Conservation (phyloP, 2,888 invertebrate genomes). For the Hemistola chrysoprasaria region DNA sequence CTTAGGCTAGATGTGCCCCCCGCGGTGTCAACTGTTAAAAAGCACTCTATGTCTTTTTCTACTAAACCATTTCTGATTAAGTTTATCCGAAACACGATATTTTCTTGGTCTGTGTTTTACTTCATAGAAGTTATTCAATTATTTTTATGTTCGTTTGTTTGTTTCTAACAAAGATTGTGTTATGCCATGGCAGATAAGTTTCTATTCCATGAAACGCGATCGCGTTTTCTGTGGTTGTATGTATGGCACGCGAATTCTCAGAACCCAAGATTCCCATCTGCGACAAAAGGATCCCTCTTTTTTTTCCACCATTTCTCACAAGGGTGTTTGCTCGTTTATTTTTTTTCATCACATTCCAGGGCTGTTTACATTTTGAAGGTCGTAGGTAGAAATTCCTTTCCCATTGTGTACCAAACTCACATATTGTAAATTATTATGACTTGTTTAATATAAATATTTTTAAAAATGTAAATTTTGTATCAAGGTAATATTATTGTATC, state of each 20-base stretch:
- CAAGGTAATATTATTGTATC: constrained; percentile 20
- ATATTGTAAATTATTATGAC: too few relatives aligned
- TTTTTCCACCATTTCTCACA: constrained; percentile 64
- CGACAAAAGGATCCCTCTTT: constrained; percentile 56
- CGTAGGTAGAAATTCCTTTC: constrained; percentile 50
- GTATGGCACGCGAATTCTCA: constrained; percentile 77
- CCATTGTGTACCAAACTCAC: constrained; percentile 13
- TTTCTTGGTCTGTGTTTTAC: too few relatives aligned
- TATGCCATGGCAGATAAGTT: constrained; percentile 43
- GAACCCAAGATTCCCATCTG: constrained; percentile 73
- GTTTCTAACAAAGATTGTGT: constrained; percentile 13
- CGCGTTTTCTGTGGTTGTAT: constrained; percentile 47
- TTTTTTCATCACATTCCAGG: constrained; percentile 66
- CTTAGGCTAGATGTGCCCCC: too few relatives aligned
- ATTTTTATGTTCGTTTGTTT: constrained; percentile 15
- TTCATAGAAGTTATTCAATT: not conserved
- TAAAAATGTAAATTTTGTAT: constrained; percentile 8
- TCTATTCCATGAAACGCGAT: constrained; percentile 51
- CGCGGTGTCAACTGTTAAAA: too few relatives aligned
- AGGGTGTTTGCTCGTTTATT: constrained; percentile 58
- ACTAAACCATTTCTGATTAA: too few relatives aligned
- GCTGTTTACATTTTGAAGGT: constrained; percentile 70
- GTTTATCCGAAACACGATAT: too few relatives aligned
- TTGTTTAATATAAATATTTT: too few relatives aligned
- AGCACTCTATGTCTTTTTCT: too few relatives aligned